A percentile compares a stretch with the other conserved stretches of the same genome.
Evolutionary conservation across 1,140 invertebrate species (phyloP).

Genomic region (Aphis craccivora): DNA sequence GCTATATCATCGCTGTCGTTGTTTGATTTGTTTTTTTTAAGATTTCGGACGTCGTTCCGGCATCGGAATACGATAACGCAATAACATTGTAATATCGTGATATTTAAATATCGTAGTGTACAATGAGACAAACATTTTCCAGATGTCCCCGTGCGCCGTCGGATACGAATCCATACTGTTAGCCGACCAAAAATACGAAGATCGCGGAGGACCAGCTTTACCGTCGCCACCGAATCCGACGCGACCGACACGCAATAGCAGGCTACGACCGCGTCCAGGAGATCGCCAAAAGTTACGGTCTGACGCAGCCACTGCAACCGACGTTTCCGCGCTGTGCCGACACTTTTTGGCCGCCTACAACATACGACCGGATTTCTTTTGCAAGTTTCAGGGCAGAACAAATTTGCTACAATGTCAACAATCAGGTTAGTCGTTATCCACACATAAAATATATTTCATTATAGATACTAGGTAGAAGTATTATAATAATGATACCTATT

Average conservation of each 20-base stretch:
- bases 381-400: conserved; percentile 22
- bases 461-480: no score
- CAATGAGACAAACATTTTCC: background rate
- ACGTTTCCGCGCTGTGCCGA: conserved; percentile 40
- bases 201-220: background rate
- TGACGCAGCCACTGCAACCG: background rate
- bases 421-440: background rate
- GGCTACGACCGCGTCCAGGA: background rate
- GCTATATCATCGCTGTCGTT: background rate
- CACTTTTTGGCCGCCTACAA: conserved; percentile 50
- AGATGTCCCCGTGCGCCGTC: conserved; percentile 40
- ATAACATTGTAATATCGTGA: no score
- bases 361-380: conserved; percentile 55
- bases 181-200: conserved; percentile 55
- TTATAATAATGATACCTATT: background rate
- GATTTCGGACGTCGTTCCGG: no score
- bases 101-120: background rate
- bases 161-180: conserved; percentile 36
- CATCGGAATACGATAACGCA: no score
- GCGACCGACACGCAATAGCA: background rate
- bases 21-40: background rate
- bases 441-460: background rate
- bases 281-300: background rate
- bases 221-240: background rate
- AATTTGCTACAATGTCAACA: background rate